These are phyloP conservation scores for Norana najaformis DNA, from an alignment of 2,888 invertebrate genomes.

Conservation along the genomic window DNA sequence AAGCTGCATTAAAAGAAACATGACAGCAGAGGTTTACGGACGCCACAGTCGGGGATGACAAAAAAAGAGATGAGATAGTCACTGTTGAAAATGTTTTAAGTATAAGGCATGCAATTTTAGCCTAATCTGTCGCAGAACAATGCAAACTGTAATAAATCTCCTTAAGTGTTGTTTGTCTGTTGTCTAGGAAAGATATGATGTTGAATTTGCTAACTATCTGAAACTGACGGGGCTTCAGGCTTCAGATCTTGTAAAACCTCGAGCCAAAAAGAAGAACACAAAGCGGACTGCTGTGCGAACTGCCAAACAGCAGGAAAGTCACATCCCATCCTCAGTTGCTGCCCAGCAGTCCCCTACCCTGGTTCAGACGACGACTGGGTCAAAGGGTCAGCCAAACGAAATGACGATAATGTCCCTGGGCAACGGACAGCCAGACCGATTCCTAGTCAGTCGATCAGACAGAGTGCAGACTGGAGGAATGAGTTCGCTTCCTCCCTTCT, in stretches of 20 bases:
- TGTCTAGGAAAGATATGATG: constrained; percentile 41
- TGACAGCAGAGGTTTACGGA: too few species aligned
- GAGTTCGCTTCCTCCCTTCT: neutral
- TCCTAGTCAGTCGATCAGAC: neutral
- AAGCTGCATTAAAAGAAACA: too few species aligned
- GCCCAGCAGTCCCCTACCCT: neutral
- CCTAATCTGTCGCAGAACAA: neutral
- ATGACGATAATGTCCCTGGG: neutral
- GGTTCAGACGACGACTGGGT: neutral
- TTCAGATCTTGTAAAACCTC: constrained; percentile 45
- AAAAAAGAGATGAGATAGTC: too few species aligned
- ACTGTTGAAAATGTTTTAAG: too few species aligned
- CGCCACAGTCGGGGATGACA: too few species aligned
- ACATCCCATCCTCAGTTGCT: neutral
- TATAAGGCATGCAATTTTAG: too few species aligned
- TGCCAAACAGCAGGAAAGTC: neutral
- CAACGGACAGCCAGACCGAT: neutral
- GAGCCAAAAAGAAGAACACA: constrained; percentile 36
- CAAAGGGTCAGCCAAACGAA: neutral
- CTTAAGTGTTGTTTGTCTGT: neutral
- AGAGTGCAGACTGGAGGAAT: neutral
- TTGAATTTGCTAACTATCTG: constrained; percentile 44
- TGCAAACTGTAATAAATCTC: neutral
- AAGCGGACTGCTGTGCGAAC: neutral
- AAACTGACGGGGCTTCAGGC: constrained; percentile 46